Evolutionary conservation across 2,113 vertebrate genomes (phyloP), one percentile per base, ranked within the genome.

Genomic region (Paracanthobrama guichenoti): DNA sequence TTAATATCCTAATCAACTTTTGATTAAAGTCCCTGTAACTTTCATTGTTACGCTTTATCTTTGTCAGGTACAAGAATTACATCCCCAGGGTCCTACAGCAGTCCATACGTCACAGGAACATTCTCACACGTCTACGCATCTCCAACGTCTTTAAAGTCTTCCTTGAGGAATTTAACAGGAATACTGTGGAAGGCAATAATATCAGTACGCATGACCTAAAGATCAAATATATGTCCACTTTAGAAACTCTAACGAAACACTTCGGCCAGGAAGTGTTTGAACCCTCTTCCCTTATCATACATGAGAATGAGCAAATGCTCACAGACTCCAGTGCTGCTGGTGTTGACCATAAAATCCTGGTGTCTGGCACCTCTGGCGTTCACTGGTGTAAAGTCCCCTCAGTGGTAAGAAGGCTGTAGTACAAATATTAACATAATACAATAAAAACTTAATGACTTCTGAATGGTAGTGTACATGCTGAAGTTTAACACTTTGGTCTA

Each of bases 91-190:
- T 90, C 1, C 57, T 97, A 88, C 95, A 95, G 88, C 93, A 90
- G 13, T 94, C 93, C 18, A 97, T 97, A 91, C 93, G 92, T 73
- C 95, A 96, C 86, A 95, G 95, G 90, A 97, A 96, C 71, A 88
- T 96, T 85, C 86, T 97, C 55, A 96, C 95, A 9, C 94, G 95
- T 78, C 91, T 96, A 71, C 92, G 96, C 7, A 97, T 97, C 86
- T 94, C 94, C 77, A 96, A 96, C 0, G 94, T 96, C 53, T 97
- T 97, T 91, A 96, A 94, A 89, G 93, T 94, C 78, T 97, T 97
- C 84, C 93, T 97, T 0, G 95, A 96, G 9, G 95, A 96, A 87
- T 97, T 97, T 85, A 96, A 94, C 91, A 95, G 95, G 72, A 96
- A 94, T 87, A 97, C 96, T 60, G 94, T 97, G 69, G 93, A 93